These are phyloP conservation scores for Orchesella flavescens DNA, from an alignment of 2,888 invertebrate genomes.

Conservation along the genomic window DNA sequence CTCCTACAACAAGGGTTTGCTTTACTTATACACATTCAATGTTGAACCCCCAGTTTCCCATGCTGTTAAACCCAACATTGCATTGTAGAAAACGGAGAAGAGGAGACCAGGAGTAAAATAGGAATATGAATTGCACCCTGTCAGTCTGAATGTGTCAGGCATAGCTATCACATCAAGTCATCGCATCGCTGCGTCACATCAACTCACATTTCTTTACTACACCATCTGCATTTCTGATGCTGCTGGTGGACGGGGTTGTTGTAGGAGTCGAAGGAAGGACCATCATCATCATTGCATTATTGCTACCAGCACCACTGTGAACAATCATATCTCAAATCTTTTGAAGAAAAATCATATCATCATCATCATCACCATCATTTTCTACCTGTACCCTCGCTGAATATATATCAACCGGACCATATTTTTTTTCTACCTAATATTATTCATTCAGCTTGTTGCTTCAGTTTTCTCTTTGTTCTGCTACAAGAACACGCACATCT, in stretches of 20 bases:
- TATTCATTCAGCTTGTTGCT: slow-evolving; percentile 40
- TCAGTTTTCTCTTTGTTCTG: slow-evolving; percentile 36
- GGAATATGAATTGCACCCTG: slow-evolving; percentile 56
- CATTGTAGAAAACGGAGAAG: slow-evolving; percentile 6
- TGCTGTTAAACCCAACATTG: slow-evolving; percentile 9
- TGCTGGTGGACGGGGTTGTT: not conserved
- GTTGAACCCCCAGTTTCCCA: not conserved
- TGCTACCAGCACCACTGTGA: slow-evolving; percentile 19
- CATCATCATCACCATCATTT: too few species aligned
- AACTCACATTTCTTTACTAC: not conserved
- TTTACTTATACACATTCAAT: too few species aligned
- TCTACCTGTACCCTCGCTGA: too few species aligned
- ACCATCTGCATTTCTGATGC: slow-evolving; percentile 7
- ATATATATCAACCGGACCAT: not conserved
- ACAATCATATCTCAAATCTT: slow-evolving; percentile 42
- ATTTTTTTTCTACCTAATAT: not conserved
- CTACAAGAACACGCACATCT: not conserved
- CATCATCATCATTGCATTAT: not conserved
- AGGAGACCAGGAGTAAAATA: slow-evolving; percentile 48
- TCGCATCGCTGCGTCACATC: slow-evolving; percentile 60
- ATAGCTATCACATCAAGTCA: slow-evolving; percentile 57
- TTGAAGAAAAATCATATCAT: not conserved
- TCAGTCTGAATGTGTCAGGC: slow-evolving; percentile 62
- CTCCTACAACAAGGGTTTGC: slow-evolving; percentile 55
- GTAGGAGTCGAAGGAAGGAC: not conserved